Conservation (phyloP, 2,113 vertebrate genomes). For the Grus americana region DNA sequence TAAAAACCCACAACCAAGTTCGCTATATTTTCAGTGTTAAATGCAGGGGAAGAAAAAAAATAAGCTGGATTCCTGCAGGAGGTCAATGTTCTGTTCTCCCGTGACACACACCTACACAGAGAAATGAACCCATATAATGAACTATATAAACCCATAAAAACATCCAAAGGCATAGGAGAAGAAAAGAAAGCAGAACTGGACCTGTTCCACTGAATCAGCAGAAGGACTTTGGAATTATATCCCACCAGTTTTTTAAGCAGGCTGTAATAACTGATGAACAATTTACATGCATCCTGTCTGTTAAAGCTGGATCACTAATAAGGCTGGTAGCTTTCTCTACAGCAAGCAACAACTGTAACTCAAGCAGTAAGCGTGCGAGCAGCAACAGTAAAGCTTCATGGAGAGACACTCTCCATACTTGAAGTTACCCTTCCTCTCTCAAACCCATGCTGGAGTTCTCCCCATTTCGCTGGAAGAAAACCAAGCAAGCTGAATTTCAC, state of each 20-base stretch:
- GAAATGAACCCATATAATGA: too few species aligned
- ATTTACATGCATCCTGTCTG: not conserved
- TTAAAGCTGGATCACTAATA: not conserved
- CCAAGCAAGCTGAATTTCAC: not conserved
- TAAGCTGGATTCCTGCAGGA: not conserved
- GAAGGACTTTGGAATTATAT: not conserved
- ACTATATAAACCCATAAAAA: not conserved
- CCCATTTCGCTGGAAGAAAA: not conserved
- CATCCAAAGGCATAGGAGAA: not conserved
- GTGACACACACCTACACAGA: not conserved
- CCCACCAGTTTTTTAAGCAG: too few species aligned
- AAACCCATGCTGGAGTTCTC: not conserved
- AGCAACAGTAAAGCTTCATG: not conserved
- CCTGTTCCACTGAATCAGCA: not conserved
- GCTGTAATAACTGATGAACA: not conserved
- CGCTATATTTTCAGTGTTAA: not conserved
- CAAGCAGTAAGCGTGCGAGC: accelerated
- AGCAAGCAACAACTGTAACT: not conserved
- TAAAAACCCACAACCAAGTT: not conserved
- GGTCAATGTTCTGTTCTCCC: not conserved
- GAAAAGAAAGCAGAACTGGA: not conserved
- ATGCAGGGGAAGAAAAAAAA: not conserved
- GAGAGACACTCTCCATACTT: not conserved
- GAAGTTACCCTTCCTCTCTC: not conserved
- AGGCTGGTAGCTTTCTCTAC: not conserved